Evolutionary conservation across 2,888 invertebrate species (phyloP).

Genomic region (Monoplex corrugatus): DNA sequence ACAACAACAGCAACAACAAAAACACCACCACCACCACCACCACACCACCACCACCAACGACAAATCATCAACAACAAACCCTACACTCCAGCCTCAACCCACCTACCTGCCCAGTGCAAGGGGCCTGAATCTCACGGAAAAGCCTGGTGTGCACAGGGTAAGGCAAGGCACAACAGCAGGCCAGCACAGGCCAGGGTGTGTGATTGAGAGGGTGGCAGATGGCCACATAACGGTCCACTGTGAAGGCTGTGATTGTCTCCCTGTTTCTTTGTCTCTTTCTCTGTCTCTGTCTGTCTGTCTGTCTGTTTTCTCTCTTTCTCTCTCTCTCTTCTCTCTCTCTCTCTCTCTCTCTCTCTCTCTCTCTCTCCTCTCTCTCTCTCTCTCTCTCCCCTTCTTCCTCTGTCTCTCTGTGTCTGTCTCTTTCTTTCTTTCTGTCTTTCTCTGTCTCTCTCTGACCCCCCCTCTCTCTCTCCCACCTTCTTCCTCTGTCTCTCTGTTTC

Average conservation of each 20-base stretch:
- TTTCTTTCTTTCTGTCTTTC: no score
- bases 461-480: no score
- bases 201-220: constrained; percentile 94
- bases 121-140: constrained; percentile 68
- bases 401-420: background rate
- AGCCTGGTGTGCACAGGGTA: constrained; percentile 76
- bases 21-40: no score
- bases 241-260: no score
- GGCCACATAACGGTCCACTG: constrained; percentile 86
- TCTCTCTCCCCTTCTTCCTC: background rate
- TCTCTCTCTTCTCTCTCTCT: background rate
- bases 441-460: background rate
- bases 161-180: constrained; percentile 87
- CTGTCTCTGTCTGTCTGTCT: background rate
- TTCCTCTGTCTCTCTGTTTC: background rate
- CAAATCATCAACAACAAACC: no score
- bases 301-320: background rate
- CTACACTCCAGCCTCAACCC: no score
- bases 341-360: no score
- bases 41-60: no score
- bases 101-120: constrained; percentile 60
- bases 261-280: no score
- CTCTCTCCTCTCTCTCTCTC: no score
- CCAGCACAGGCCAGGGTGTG: constrained; percentile 90
- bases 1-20: no score